Base-by-base conservation (phyloP, 2,797 vertebrate genomes). In the Forpus xanthops region DNA sequence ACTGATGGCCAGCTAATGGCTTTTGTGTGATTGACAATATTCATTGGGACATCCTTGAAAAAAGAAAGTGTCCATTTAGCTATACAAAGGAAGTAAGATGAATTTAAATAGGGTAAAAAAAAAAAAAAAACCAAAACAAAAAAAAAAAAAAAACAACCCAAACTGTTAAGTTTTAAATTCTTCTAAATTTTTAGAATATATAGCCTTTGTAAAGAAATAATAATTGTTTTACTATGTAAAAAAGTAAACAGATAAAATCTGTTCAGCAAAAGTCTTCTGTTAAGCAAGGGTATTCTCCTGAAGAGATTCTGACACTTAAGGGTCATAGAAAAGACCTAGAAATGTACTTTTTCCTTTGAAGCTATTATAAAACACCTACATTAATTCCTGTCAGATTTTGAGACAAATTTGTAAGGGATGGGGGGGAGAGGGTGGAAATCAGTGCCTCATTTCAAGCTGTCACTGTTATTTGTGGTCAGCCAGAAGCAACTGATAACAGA, bases 401-500 rank as follows among this genome's bases (percentile, higher is more conserved):
- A 91, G 81, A 67, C 30, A 62, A 58, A 79, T 96, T 96, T 94
- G 50, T 67, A 87, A 67, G 37, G 30, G 47, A 73, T 19, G 15
- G n/a, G 8, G 20, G 33, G 61, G 25, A 11, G 23, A 25, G 24
- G 56, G 35, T 6, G 12, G 93, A 95, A 89, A 97, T 94, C 89
- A 96, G 76, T 76, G 81, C 73, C 73, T 95, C 67, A 50, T 95
- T 97, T 95, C 83, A 97, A 93, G 68, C 74, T 94, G 93, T 95
- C 86, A 84, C 77, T 91, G 77, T 96, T 97, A 95, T 97, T 97
- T 97, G 96, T 90, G 95, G 89, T 85, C 86, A 96, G 78, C 66
- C 88, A 96, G 95, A 94, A 96, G 77, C 92, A 94, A 93, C 89
- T 95, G 97, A 97, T 97, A 97, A 97, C 31, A 27, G 77, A 68